Evolutionary conservation across 2,888 invertebrate species (phyloP), one percentile per base, ranked within the genome.

Genomic region (Linnaemya tessellans): DNA sequence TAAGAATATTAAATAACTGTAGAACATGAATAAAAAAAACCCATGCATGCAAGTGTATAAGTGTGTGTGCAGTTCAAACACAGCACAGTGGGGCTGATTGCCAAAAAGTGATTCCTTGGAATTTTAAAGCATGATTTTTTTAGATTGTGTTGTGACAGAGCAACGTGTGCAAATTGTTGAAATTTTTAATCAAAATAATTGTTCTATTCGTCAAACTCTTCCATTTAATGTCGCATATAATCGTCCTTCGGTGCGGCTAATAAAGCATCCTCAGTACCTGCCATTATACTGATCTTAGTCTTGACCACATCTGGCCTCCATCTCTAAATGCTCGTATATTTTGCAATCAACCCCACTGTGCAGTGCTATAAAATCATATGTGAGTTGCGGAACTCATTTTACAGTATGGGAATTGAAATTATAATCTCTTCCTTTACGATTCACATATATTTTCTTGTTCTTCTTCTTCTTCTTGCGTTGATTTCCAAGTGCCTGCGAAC

Each of bases 1-100:
- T 75, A 85, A 71, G 79, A 73, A 85, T 85, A 80, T 79, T 65
- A 82, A 85, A 85, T 85, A 75, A 85, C 71, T 79, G 75, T 75
- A 75, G 58, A 51, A 43, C 41, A 71, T 20, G 62, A 43, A 56
- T 46, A 22, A 11, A 56, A n/a, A 9, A 43, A 18, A 38, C 0
- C 13, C 30, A 46, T 35, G 0, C 18, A 30, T 38, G 51, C 20
- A 22, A 15, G 11, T 15, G 15, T 30, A 8, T 22, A 8, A 9
- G 43, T 71, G 11, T 58, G 43, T 18, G n/a, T 25, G 20, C 38
- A 30, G 22, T 8, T 54, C n/a, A 11, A 35, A 9, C 30, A 35
- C 3, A n/a, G 35, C 30, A 60, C 58, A 35, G 58, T 60, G 58
- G 58, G 4, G 0, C 10, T 18, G 18, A 18, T n/a, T 35, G 10